Evolutionary conservation across 2,113 vertebrate species (phyloP), one percentile per base, ranked within the genome.

Genomic region (Lamprotornis superbus): DNA sequence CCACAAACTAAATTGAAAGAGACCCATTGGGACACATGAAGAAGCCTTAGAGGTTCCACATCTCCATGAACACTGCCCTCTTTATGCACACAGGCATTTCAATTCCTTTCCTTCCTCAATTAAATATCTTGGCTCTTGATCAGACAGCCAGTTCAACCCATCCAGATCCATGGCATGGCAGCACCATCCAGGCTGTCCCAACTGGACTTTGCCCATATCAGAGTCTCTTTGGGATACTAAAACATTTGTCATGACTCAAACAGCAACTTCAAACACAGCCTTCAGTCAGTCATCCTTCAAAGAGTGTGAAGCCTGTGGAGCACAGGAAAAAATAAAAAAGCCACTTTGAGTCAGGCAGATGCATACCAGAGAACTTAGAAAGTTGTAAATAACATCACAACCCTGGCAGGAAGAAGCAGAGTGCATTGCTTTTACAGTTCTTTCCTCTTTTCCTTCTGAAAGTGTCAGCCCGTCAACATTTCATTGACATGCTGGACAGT

Each of bases 371-470:
- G 73, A 74, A 37, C 30, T 80, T 63, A 81, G 25, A n/a, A 89
- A 89, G 91, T 78, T 97, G 94, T 93, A 96, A 95, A 96, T 55
- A 96, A 78, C 83, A 87, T 81, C 93, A 90, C 76, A 87, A 71
- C 27, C 56, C 73, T 27, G 89, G 83, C 95, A 96, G 96, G 96
- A 97, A 96, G 93, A 94, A 92, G 63, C 37, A 69, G 50, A 78
- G 56, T 44, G 35, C 91, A 81, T 81, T 97, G 95, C 95, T 97
- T 97, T 96, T 90, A 93, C 91, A 94, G 88, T 95, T 93, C 83
- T 95, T 97, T 96, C 94, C 94, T 90, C 93, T 93, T 92, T 94
- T 93, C 83, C 80, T 97, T 84, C 89, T 90, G 80, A 74, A 95
- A 90, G 86, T 93, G 91, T 67, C 86, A 89, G 80, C 91, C 68